Percentiles rank a stretch among this genome's conserved stretches.
phyloP scores from a whole-genome alignment of 2,113 vertebrate genomes.

The Oxygymnocypris stewartii region DNA sequence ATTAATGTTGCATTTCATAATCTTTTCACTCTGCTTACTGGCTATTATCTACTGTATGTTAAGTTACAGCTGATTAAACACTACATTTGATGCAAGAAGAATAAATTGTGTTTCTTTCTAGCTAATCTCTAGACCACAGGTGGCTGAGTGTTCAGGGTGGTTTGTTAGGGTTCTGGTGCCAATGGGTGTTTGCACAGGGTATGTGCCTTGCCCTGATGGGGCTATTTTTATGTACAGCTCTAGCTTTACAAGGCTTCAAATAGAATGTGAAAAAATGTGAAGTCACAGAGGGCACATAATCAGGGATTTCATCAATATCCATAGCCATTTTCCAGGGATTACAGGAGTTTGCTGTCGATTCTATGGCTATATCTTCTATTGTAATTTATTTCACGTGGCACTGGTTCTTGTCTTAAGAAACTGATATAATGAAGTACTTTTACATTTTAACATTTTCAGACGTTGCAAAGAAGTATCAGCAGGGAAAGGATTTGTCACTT shows the following conservation, averaged over 20 bases:
- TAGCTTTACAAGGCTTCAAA: conserved; percentile 42
- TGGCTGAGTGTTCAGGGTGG: conserved; percentile 51
- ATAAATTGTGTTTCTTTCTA: conserved; percentile 36
- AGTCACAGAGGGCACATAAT: conserved; percentile 41
- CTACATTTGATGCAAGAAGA: background rate
- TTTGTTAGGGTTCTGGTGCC: conserved; percentile 46
- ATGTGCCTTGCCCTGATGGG: conserved; percentile 38
- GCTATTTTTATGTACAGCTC: conserved; percentile 49
- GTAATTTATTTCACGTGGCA: background rate
- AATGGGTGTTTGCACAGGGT: conserved; percentile 44
- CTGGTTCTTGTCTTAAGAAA: background rate
- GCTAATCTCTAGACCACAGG: conserved; percentile 57
- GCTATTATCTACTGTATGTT: background rate
- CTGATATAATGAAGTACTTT: background rate
- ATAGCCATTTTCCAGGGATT: conserved; percentile 9
- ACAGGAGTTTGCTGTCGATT: background rate
- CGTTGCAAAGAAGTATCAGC: background rate
- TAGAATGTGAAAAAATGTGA: conserved; percentile 32
- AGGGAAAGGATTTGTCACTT: background rate
- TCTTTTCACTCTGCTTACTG: background rate
- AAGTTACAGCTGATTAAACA: conserved; percentile 1
- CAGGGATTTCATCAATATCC: conserved; percentile 11
- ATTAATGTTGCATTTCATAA: background rate
- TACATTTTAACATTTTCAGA: no score
- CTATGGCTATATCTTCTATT: background rate